Conservation (phyloP, 2,797 vertebrate species). For the Rhynchotus rufescens region DNA sequence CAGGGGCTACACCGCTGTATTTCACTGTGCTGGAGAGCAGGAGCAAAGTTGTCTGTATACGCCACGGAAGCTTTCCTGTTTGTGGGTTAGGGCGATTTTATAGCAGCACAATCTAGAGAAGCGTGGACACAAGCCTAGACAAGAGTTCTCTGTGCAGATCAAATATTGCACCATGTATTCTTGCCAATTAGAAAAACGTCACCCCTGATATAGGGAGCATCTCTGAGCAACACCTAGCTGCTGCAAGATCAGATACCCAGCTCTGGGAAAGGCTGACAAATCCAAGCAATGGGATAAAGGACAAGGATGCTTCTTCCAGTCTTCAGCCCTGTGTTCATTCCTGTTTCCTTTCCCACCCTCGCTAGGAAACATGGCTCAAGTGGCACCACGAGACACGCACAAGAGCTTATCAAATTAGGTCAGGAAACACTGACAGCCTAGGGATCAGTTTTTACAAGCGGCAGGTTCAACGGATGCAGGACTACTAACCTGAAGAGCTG, state of each 20-base stretch:
- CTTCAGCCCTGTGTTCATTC: rapidly evolving
- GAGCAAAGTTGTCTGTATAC: background rate
- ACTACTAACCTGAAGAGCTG: background rate
- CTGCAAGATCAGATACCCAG: background rate
- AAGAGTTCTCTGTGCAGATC: background rate
- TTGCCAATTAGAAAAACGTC: background rate
- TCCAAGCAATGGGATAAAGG: background rate
- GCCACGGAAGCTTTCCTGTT: background rate
- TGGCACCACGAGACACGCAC: background rate
- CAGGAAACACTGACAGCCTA: background rate
- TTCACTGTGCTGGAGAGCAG: background rate
- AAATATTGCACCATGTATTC: background rate
- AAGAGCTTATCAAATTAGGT: background rate
- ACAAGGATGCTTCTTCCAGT: background rate
- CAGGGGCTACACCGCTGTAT: background rate
- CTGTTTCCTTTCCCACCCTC: background rate
- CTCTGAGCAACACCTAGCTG: background rate
- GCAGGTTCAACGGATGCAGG: background rate
- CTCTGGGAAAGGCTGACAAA: background rate
- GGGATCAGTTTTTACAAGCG: background rate
- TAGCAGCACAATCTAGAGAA: background rate
- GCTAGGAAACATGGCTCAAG: background rate
- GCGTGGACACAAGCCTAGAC: background rate
- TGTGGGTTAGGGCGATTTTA: background rate
- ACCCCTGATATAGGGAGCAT: background rate